Evolutionary conservation across 2,888 invertebrate species (phyloP).

Genomic region (Psylliodes chrysocephalus): DNA sequence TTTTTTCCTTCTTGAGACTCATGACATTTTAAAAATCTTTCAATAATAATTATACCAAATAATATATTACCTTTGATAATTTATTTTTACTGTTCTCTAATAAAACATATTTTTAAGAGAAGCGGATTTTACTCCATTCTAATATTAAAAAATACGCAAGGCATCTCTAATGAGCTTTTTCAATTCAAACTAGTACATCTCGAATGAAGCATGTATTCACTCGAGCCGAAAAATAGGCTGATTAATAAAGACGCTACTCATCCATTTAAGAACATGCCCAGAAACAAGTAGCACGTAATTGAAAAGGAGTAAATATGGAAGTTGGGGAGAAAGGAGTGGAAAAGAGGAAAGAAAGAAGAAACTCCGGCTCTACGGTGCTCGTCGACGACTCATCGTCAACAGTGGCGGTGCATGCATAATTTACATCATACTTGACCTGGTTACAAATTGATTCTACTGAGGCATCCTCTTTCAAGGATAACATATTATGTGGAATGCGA

Average conservation of each 20-base stretch:
- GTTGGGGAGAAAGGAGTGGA: slow-evolving; percentile 20
- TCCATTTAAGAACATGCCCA: slow-evolving; percentile 48
- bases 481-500: slow-evolving; percentile 14
- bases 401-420: slow-evolving; percentile 41
- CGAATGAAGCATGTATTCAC: slow-evolving; percentile 37
- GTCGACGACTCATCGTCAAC: slow-evolving; percentile 23
- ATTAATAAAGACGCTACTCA: slow-evolving; percentile 50
- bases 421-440: slow-evolving; percentile 44
- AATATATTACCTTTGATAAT: too few relatives aligned
- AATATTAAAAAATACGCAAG: not conserved
- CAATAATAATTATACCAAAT: too few relatives aligned
- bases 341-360: slow-evolving; percentile 7
- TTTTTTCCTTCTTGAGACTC: too few relatives aligned
- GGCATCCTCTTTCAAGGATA: slow-evolving; percentile 16
- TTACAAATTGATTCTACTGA: slow-evolving; percentile 30
- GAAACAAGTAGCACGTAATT: slow-evolving; percentile 45
- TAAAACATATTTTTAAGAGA: too few relatives aligned
- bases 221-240: slow-evolving; percentile 39
- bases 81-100: too few relatives aligned
- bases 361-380: not conserved
- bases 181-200: slow-evolving; percentile 8
- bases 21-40: too few relatives aligned
- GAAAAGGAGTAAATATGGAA: slow-evolving; percentile 38
- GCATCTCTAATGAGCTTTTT: slow-evolving; percentile 10
- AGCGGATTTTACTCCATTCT: too few relatives aligned